Conservation (phyloP, 2,113 vertebrate species). For the Barbus barbus region DNA sequence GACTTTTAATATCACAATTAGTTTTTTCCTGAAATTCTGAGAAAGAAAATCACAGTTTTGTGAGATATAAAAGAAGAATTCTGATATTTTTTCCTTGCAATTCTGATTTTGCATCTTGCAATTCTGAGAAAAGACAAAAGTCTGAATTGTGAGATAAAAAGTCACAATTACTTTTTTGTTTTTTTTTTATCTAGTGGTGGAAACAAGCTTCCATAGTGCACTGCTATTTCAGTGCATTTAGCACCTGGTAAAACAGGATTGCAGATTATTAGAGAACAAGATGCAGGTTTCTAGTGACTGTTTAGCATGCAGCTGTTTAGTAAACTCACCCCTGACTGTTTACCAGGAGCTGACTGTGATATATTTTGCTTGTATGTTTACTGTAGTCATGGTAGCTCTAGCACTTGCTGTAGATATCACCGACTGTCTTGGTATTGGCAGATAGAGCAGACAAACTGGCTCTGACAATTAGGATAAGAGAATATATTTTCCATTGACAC, state of each 20-base stretch:
- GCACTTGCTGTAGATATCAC: constrained; percentile 31
- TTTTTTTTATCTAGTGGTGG: too few species aligned
- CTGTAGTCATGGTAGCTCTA: constrained; percentile 42
- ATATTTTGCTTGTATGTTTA: constrained; percentile 47
- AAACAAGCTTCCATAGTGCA: too few species aligned
- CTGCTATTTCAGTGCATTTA: neutral
- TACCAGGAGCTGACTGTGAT: constrained; percentile 39
- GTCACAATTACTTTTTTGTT: too few species aligned
- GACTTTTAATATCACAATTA: too few species aligned
- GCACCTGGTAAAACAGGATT: neutral
- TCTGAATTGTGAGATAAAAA: too few species aligned
- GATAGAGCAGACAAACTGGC: constrained; percentile 43
- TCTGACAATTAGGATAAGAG: constrained; percentile 53
- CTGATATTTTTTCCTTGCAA: too few species aligned
- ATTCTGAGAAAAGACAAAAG: too few species aligned
- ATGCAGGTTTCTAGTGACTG: neutral
- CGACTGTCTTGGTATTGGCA: constrained; percentile 37
- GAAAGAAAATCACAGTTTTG: too few species aligned
- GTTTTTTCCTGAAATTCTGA: too few species aligned
- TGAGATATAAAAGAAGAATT: too few species aligned
- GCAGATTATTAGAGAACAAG: neutral
- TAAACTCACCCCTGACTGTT: neutral
- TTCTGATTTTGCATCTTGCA: too few species aligned
- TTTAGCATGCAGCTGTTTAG: neutral
- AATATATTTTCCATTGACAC: constrained; percentile 38